Evolutionary conservation across 2,888 invertebrate species (phyloP).

Genomic region (Andrena flavipes): DNA sequence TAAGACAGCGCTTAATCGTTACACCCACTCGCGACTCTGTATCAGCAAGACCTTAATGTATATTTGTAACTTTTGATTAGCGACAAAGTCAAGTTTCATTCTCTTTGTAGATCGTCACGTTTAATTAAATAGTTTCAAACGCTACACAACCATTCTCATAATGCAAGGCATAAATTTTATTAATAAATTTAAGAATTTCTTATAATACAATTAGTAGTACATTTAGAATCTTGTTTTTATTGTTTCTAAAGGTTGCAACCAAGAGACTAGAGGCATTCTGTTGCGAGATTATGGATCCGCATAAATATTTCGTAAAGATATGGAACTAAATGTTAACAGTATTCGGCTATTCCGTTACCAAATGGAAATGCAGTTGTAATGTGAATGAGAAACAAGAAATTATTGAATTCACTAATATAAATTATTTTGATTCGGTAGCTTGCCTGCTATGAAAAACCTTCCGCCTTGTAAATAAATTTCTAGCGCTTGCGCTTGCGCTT

Average conservation of each 20-base stretch:
- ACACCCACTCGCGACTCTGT: constrained; percentile 25
- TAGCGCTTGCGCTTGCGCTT: not conserved
- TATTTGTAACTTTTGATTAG: constrained; percentile 38
- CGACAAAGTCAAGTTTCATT: constrained; percentile 26
- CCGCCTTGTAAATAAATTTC: constrained; percentile 15
- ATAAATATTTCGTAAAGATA: constrained; percentile 24
- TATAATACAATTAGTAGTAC: constrained; percentile 34
- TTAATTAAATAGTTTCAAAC: constrained; percentile 18
- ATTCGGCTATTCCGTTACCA: constrained; percentile 1
- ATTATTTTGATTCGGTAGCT: constrained; percentile 39
- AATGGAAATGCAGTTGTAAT: constrained; percentile 29
- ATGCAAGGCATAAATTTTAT: constrained; percentile 42
- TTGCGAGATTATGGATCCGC: constrained; percentile 13
- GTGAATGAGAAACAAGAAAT: constrained; percentile 23
- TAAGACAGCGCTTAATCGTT: constrained; percentile 26
- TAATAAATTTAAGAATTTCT: constrained; percentile 28
- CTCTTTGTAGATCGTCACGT: constrained; percentile 1
- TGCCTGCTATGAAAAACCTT: not conserved
- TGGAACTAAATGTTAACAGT: constrained; percentile 9
- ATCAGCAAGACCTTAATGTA: constrained; percentile 30
- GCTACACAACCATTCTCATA: constrained; percentile 4
- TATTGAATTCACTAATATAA: constrained; percentile 2
- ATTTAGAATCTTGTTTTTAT: constrained; percentile 36
- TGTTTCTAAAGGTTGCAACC: constrained; percentile 40
- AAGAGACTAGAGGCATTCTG: constrained; percentile 58